Evolutionary conservation across 2,113 vertebrate genomes (phyloP), one percentile per base, ranked within the genome.

Genomic region (Ctenodactylus gundi): DNA sequence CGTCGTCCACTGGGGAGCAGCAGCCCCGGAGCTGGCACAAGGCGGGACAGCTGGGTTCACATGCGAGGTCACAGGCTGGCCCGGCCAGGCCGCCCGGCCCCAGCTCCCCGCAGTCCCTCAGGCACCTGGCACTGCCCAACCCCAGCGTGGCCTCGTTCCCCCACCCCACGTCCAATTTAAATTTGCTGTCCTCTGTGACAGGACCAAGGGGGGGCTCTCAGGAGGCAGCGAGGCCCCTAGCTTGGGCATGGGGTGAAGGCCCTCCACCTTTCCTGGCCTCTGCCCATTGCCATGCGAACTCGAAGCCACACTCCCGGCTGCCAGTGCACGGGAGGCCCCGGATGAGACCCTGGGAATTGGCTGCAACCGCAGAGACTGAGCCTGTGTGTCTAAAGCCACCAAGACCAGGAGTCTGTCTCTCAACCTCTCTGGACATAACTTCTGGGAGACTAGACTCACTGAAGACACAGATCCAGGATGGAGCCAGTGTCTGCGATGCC

Each of bases 361-460:
- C n/a, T n/a, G n/a, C n/a, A n/a, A n/a, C n/a, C n/a, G n/a, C 5
- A 44, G 44, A 13, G 68, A 51, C 7, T 13, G 6, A 2, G 34
- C 4, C 11, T 17, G 34, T 4, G 65, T 57, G 2, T 17, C 27
- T 36, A 21, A n/a, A n/a, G n/a, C n/a, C 34, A 23, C n/a, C 0
- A 6, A 36, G 49, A 18, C 0, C 0, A 9, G 1, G 34, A 17
- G 7, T 44, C 13, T 4, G 1, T 4, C 20, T 25, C 10, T 68
- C 18, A 15, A 13, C 1, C 25, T 31, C 51, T 10, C 20, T 4
- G 58, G 25, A 29, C 27, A 8, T 27, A 20, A 60, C 29, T 27
- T 60, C 29, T 29, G 27, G 27, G 23, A 62, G 10, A 62, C 27
- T 6, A 20, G 25, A 60, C 58, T n/a, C n/a, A 60, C 58, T 6